Conservation (phyloP, 2,888 invertebrate genomes). For the Sericinus montela region DNA sequence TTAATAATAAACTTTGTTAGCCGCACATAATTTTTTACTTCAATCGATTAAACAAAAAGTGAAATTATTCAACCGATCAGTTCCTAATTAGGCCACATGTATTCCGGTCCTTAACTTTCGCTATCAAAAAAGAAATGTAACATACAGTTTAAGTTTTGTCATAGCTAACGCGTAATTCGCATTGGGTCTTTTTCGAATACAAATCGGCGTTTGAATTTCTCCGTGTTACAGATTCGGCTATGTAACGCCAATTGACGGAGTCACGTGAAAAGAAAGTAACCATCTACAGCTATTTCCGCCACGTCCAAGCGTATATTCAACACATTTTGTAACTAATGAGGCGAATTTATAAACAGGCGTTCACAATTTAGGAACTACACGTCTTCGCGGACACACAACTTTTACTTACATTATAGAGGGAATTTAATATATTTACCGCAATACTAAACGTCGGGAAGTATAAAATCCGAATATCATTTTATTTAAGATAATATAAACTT, state of each 20-base stretch:
- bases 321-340: conserved; percentile 19
- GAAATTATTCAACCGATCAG: conserved; percentile 21
- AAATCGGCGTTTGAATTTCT: conserved; percentile 65
- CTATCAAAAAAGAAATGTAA: conserved; percentile 38
- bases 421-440: no score
- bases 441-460: no score
- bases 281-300: conserved; percentile 29
- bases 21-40: background rate
- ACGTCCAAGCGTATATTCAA: conserved; percentile 22
- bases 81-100: conserved; percentile 40
- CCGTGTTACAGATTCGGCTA: conserved; percentile 54
- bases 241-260: conserved; percentile 37
- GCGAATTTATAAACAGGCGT: conserved; percentile 13
- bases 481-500: no score
- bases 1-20: no score
- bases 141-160: conserved; percentile 44
- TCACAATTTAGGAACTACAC: conserved; percentile 13
- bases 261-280: conserved; percentile 61
- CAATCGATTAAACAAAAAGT: background rate
- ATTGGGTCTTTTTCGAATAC: conserved; percentile 55
- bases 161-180: conserved; percentile 51
- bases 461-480: no score
- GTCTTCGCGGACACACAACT: background rate
- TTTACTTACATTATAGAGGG: no score
- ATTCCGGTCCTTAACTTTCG: conserved; percentile 36